Percentiles rank a stretch among this genome's conserved stretches.
phyloP scores from a whole-genome alignment of 2,888 invertebrate genomes.

The Pilophorus perplexus region DNA sequence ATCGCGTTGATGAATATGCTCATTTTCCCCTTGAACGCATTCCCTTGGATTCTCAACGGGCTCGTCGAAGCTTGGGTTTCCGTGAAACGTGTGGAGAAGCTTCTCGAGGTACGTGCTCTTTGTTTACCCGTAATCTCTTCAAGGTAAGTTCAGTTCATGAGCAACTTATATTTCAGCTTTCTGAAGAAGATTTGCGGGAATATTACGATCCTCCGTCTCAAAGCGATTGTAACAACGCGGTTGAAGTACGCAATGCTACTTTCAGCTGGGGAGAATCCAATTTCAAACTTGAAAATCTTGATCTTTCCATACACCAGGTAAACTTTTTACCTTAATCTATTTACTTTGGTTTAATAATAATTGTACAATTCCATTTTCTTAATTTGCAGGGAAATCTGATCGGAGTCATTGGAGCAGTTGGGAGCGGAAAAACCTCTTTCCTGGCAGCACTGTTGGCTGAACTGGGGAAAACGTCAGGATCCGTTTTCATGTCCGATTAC shows the following conservation, averaged over 20 bases:
- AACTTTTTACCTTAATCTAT: background rate
- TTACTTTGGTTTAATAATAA: background rate
- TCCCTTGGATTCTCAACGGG: constrained; percentile 98
- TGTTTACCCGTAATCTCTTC: too few species aligned
- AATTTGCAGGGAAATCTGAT: constrained; percentile 69
- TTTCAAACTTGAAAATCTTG: constrained; percentile 29
- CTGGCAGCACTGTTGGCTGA: constrained; percentile 83
- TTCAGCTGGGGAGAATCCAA: constrained; percentile 43
- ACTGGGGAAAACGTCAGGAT: constrained; percentile 68
- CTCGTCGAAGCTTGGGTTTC: constrained; percentile 95
- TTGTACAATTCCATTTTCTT: constrained; percentile 42
- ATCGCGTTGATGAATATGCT: constrained; percentile 94
- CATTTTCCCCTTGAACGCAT: constrained; percentile 91
- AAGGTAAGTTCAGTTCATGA: background rate
- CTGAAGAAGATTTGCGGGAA: constrained; percentile 42
- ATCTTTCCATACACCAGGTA: constrained; percentile 25
- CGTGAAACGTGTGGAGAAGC: constrained; percentile 77
- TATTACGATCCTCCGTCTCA: constrained; percentile 37
- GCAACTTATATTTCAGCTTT: constrained; percentile 38
- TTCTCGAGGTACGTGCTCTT: constrained; percentile 68
- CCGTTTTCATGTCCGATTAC: constrained; percentile 66
- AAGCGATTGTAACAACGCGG: background rate
- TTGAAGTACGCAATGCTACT: constrained; percentile 39
- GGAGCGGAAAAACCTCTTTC: constrained; percentile 87
- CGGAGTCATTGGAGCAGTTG: constrained; percentile 85